Evolutionary conservation across 2,113 vertebrate genomes (phyloP).

Genomic region (Halcyon malimbica): DNA sequence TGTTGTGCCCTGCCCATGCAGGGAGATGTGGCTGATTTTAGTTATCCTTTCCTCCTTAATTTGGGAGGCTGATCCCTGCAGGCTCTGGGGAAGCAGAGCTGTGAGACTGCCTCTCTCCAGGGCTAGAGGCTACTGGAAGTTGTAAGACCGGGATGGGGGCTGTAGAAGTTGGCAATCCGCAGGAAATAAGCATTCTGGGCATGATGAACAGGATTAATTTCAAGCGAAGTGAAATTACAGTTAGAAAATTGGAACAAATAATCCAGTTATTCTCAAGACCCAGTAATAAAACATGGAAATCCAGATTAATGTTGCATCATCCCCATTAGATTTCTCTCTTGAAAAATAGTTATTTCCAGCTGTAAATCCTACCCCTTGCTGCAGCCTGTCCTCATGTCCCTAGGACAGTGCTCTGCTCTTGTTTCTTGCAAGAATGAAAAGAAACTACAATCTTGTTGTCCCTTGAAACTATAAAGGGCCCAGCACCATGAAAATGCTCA

Average conservation of each 20-base stretch:
- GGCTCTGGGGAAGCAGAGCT: neutral
- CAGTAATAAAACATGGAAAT: neutral
- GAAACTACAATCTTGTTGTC: neutral
- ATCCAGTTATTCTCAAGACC: constrained; percentile 25
- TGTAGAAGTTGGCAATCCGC: neutral
- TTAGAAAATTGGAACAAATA: constrained; percentile 20
- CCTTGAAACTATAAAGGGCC: neutral
- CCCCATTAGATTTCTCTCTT: neutral
- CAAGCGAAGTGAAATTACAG: constrained; percentile 5
- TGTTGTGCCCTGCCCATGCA: neutral
- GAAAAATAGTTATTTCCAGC: neutral
- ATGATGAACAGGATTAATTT: constrained; percentile 9
- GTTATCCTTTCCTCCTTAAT: neutral
- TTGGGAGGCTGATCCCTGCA: neutral
- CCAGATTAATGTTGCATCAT: constrained; percentile 12
- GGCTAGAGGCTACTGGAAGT: neutral
- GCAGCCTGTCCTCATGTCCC: neutral
- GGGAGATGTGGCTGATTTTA: neutral
- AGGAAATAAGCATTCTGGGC: neutral
- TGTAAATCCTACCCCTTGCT: neutral
- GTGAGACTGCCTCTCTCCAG: neutral
- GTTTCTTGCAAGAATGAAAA: neutral
- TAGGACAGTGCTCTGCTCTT: neutral
- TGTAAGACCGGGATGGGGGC: neutral
- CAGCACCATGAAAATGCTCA: neutral